These are phyloP conservation scores for Cabera pusaria DNA, from an alignment of 2,888 invertebrate species.

Conservation along the genomic window DNA sequence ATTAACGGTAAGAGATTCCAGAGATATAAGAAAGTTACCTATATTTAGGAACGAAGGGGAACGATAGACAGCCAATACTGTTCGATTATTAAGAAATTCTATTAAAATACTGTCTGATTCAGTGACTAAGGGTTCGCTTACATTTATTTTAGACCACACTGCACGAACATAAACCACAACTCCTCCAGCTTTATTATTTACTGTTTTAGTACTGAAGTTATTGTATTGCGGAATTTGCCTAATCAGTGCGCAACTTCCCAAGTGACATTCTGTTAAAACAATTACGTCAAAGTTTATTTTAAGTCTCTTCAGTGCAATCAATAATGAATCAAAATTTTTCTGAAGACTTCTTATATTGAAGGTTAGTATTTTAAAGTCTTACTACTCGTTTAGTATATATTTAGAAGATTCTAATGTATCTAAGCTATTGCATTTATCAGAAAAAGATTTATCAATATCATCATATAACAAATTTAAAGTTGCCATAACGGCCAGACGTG, in stretches of 20 bases:
- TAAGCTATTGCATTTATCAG: not conserved
- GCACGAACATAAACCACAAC: not conserved
- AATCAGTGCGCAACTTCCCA: not conserved
- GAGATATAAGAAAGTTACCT: not conserved
- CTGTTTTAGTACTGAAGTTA: not conserved
- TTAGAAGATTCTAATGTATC: not conserved
- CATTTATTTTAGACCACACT: not conserved
- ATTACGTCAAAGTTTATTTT: not conserved
- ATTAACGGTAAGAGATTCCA: no score
- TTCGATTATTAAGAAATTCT: not conserved
- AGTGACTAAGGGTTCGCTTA: not conserved
- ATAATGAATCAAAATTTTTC: constrained; percentile 1
- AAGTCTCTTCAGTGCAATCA: not conserved
- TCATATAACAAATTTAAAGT: not conserved
- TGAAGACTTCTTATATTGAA: constrained; percentile 1
- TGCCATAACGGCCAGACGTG: constrained; percentile 1
- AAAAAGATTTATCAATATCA: constrained; percentile 1
- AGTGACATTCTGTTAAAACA: constrained; percentile 3
- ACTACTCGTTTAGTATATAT: not conserved
- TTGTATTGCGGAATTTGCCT: not conserved
- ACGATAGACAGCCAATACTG: not conserved
- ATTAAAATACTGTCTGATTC: not conserved
- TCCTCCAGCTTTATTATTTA: constrained; percentile 1
- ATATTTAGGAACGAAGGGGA: constrained; percentile 1
- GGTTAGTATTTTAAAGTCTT: not conserved